Percentiles rank a stretch among this genome's conserved stretches.
Conservation (phyloP, 2,113 vertebrate species). For the Hyperopisus bebe region DNA sequence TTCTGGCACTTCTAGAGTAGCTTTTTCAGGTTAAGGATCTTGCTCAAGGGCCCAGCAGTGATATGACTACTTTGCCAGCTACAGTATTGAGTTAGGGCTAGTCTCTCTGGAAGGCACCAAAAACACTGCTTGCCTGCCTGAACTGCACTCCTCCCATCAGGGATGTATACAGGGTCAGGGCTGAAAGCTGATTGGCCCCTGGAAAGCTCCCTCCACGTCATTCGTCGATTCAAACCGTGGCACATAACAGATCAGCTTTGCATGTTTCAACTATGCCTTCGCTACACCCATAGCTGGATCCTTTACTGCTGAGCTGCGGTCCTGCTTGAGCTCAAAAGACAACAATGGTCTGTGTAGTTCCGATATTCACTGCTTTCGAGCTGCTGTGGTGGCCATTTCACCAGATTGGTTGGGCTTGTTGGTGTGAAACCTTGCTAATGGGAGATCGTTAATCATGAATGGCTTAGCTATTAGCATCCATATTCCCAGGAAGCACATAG, state of each 20-base stretch:
- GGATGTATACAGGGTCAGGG: neutral
- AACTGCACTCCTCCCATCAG: neutral
- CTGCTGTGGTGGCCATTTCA: neutral
- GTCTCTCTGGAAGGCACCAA: neutral
- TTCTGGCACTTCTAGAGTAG: neutral
- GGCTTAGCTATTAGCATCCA: neutral
- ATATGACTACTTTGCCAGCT: neutral
- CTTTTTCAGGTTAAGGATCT: neutral
- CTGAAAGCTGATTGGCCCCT: neutral
- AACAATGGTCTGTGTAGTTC: neutral
- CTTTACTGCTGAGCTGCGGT: neutral
- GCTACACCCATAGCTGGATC: neutral
- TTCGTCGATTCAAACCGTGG: neutral
- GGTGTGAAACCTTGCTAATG: neutral
- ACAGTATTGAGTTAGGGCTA: neutral
- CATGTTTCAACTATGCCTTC: neutral
- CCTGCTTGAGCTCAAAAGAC: neutral
- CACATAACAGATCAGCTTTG: neutral
- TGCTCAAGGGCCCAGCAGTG: neutral
- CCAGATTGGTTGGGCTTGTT: neutral
- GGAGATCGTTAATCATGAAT: neutral
- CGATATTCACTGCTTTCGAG: neutral
- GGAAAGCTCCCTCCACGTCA: neutral
- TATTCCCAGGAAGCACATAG: neutral
- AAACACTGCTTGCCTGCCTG: neutral